Evolutionary conservation across 2,113 vertebrate genomes (phyloP), one percentile per base, ranked within the genome.

Genomic region (Alligator mississippiensis): DNA sequence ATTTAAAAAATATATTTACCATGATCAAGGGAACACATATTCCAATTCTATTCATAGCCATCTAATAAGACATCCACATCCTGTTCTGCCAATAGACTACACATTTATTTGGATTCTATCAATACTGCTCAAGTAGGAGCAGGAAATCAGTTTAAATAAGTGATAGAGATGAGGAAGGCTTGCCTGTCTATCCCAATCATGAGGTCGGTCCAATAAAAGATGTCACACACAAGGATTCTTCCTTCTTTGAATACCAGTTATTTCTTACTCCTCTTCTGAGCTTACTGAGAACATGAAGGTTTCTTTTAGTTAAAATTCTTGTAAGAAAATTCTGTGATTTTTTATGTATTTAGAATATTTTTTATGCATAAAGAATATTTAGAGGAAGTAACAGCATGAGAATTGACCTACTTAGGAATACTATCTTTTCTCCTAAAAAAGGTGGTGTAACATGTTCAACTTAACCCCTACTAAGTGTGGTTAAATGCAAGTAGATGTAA

Each of bases 401-500:
- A 89, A 87, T 68, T 93, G 80, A 93, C 90, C 81, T 68, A 87
- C 87, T 93, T 96, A 92, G 54, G 83, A 92, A 79, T 63, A 30
- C 22, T 90, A 88, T 74, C 28, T 91, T 38, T 6, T 38, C 7
- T 38, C 38, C 38, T 38, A 38, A 38, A 38, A 38, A 38, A 38
- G 38, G 38, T 38, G 38, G 38, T 38, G 38, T 38, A 2, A 38
- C 38, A 38, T 38, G 34, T 34, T 34, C 34, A 34, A 34, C 34
- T 34, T 34, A 34, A 34, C 34, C 34, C 34, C 34, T 34, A 34
- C 34, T 34, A 34, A 34, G 34, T 34, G 34, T 34, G 34, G 34
- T 34, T 34, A 34, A 34, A 34, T 34, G 34, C 34, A 34, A 34
- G 34, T 34, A 34, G 34, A 34, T 34, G 34, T 34, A 34, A 4